Percentiles rank a stretch among this genome's conserved stretches.
Conservation (phyloP, 2,888 invertebrate species). For the Drosophila mulleri region DNA sequence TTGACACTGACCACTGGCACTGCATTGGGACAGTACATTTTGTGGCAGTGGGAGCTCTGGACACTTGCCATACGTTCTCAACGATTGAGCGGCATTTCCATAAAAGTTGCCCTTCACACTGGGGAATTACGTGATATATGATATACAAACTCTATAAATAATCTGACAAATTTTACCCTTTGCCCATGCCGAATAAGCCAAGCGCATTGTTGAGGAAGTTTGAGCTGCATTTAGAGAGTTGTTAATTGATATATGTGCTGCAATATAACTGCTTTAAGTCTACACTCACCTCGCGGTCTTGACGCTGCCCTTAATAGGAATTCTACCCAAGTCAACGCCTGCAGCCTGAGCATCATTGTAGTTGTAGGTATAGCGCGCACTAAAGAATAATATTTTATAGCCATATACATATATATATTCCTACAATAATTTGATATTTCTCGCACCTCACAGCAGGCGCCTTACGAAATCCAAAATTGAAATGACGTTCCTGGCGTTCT, state of each 20-base stretch:
- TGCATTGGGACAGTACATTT: constrained; percentile 74
- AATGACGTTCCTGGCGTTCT: constrained; percentile 70
- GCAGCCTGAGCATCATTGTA: constrained; percentile 1
- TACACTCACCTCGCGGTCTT: constrained; percentile 64
- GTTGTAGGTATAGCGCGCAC: constrained; percentile 53
- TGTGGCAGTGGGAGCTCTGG: constrained; percentile 62
- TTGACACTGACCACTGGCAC: constrained; percentile 73
- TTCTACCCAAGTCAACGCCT: constrained; percentile 16
- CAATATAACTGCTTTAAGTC: not conserved
- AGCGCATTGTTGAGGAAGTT: constrained; percentile 49
- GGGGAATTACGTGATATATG: constrained; percentile 1
- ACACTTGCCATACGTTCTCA: constrained; percentile 71
- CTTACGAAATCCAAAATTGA: constrained; percentile 44
- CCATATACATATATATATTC: constrained; percentile 17
- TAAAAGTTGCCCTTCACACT: constrained; percentile 66
- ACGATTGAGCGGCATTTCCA: constrained; percentile 57
- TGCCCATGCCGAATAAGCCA: constrained; percentile 54
- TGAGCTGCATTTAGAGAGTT: constrained; percentile 8
- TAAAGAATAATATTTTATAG: constrained; percentile 3
- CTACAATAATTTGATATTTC: not conserved
- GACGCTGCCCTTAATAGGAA: constrained; percentile 29
- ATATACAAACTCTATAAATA: not conserved
- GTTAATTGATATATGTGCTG: not conserved
- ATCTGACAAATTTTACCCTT: constrained; percentile 51
- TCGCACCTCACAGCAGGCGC: constrained; percentile 60